These are phyloP conservation scores for Alexandromys fortis DNA, from an alignment of 2,113 vertebrate species.

Conservation along the genomic window DNA sequence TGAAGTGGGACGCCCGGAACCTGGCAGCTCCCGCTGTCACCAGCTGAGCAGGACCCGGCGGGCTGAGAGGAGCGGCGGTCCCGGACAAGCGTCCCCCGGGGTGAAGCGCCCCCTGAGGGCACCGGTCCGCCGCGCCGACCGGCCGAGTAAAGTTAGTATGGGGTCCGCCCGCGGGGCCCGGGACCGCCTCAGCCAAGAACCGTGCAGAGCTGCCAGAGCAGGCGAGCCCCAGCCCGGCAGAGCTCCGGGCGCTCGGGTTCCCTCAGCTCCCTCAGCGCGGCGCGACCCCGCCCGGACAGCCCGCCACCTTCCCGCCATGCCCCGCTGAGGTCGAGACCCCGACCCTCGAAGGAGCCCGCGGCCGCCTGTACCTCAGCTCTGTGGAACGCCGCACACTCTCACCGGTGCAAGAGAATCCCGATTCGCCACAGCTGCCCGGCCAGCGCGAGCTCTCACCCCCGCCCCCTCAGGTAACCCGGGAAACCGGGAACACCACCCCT, in stretches of 20 bases:
- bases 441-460: conserved; percentile 55
- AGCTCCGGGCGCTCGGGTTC: not conserved
- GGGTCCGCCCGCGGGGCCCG: not conserved
- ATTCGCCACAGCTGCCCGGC: not conserved
- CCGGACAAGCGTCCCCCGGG: not conserved
- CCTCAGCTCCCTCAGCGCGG: not conserved
- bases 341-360: not conserved
- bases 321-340: not conserved
- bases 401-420: not conserved
- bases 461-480: conserved; percentile 81
- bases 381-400: not conserved
- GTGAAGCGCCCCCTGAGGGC: not conserved
- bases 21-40: not conserved
- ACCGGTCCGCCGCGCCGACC: not conserved
- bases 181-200: not conserved
- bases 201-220: not conserved
- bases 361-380: conserved; percentile 70
- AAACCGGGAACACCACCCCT: conserved; percentile 75
- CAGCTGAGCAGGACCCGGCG: not conserved
- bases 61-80: not conserved
- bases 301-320: not conserved
- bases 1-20: not conserved
- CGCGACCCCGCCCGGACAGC: not conserved
- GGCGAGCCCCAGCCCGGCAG: not conserved
- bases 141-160: conserved; percentile 52